These are phyloP conservation scores for Melanostigma gelatinosum DNA, from an alignment of 2,113 vertebrate species.

Conservation along the genomic window DNA sequence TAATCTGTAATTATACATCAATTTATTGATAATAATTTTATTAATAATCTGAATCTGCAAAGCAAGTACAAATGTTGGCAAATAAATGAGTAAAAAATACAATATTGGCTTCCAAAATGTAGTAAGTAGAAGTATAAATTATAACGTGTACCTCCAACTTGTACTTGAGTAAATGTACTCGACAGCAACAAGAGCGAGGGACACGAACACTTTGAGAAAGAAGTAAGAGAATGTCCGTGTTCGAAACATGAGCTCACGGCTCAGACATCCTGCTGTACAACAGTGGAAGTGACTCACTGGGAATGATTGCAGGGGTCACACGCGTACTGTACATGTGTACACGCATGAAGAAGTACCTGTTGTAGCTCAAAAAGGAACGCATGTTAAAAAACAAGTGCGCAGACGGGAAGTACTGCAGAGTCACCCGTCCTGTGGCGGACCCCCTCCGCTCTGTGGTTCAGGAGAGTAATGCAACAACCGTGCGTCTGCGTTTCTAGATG, in stretches of 20 bases:
- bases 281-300: constrained; percentile 54
- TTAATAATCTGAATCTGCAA: background rate
- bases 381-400: background rate
- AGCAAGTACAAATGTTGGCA: background rate
- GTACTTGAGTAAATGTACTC: background rate
- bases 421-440: background rate
- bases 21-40: background rate
- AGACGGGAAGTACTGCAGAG: background rate
- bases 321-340: constrained; percentile 7
- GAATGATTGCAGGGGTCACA: constrained; percentile 22
- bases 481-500: constrained; percentile 84
- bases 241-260: constrained; percentile 53
- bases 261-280: constrained; percentile 45
- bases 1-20: background rate
- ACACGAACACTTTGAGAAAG: background rate
- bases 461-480: background rate
- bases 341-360: background rate
- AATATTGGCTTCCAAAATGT: background rate
- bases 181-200: background rate
- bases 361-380: background rate
- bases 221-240: constrained; percentile 7
- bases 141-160: background rate
- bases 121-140: background rate
- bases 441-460: no score
- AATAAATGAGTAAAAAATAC: background rate